Percentiles rank a stretch among this genome's conserved stretches.
Conservation (phyloP, 2,797 vertebrate species). For the Ctenosaura bakeri region DNA sequence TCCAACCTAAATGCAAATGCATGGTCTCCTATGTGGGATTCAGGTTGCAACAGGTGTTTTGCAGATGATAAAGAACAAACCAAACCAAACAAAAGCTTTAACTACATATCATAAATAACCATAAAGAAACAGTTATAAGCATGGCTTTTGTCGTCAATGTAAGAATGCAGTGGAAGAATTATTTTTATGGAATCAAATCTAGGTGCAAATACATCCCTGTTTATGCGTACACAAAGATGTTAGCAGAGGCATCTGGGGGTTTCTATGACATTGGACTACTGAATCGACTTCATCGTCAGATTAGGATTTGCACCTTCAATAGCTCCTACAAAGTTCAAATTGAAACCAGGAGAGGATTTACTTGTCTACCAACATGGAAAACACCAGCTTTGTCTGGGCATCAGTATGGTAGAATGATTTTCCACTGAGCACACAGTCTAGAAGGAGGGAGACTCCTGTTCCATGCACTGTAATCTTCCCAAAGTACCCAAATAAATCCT, state of each 20-base stretch:
- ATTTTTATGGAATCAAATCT: slow-evolving; percentile 4
- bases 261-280: no score
- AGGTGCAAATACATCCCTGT: neutral
- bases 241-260: no score
- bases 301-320: no score
- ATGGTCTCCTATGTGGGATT: neutral
- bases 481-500: neutral
- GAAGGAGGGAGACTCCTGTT: neutral
- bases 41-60: slow-evolving; percentile 8
- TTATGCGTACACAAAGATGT: neutral
- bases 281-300: no score
- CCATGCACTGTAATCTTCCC: no score
- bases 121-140: neutral
- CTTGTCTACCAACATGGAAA: no score
- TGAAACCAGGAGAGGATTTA: no score
- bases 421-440: neutral
- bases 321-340: no score
- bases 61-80: neutral
- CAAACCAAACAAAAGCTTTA: neutral
- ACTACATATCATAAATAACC: neutral
- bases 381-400: no score
- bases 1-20: neutral
- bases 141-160: neutral
- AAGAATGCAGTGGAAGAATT: neutral
- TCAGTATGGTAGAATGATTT: neutral